Evolutionary conservation across 2,113 vertebrate species (phyloP), one percentile per base, ranked within the genome.

Genomic region (Melanostigma gelatinosum): DNA sequence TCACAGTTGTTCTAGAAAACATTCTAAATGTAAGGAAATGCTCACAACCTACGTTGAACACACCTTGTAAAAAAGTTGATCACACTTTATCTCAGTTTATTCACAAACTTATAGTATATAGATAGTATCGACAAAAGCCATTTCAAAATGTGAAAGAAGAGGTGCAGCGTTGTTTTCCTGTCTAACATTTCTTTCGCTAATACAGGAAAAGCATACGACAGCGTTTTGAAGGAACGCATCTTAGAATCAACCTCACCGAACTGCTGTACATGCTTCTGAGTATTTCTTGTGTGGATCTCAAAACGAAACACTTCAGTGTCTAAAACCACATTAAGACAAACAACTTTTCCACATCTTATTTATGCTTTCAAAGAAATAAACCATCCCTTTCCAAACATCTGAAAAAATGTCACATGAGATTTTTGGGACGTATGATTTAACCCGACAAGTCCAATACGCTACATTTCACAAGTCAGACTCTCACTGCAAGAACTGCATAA

Each of bases 291-390:
- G 27, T 72, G 38, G 48, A 24, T 32, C 18, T 82, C 5, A 27
- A 34, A 60, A 67, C 34, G 8, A 73, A 67, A 44, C 5, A 46
- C 27, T 20, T 40, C 16, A 38, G 22, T 29, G 34, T 44, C 13
- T 84, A 2, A 77, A 71, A 75, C 60, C 75, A 75, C 24, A 54
- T 0, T 48, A 11, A 65, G 6, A 20, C 24, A 10, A 32, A n/a
- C 3, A 6, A 2, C 22, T 65, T 46, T 16, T 42, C n/a, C 15
- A 60, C 63, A 27, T 27, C 16, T 32, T 8, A 3, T 63, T 44
- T 27, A 44, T 9, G 3, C 27, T 44, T 61, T 54, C n/a, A 42
- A 72, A 40, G 40, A 32, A 36, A 55, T 27, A n/a, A 42, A 13
- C n/a, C 4, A 3, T 27, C 9, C 10, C 1, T 32, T 58, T 48